Evolutionary conservation across 2,797 vertebrate species (phyloP).

Genomic region (Coregonus sp.): DNA sequence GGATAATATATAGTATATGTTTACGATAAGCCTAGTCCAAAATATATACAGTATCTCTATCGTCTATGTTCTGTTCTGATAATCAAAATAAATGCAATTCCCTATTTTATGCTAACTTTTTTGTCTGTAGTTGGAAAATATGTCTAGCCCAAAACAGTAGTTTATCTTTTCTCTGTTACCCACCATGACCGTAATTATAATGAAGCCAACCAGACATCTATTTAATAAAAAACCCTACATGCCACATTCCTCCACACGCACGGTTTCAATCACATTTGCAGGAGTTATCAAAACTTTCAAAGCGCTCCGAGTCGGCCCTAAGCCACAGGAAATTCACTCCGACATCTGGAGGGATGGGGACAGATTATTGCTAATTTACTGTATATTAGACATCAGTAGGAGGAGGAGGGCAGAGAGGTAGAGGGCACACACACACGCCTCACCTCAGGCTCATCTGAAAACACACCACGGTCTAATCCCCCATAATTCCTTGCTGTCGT

Average conservation of each 20-base stretch:
- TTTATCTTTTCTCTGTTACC: background rate
- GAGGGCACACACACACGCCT: constrained; percentile 48
- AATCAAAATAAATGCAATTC: background rate
- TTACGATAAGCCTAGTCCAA: background rate
- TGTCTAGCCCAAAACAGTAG: background rate
- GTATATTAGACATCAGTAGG: constrained; percentile 80
- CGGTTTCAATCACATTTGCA: constrained; percentile 76
- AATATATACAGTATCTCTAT: background rate
- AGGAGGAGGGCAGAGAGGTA: constrained; percentile 10
- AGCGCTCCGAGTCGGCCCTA: constrained; percentile 76
- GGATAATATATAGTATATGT: constrained; percentile 38
- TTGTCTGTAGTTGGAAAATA: background rate
- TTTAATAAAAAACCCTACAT: constrained; percentile 17
- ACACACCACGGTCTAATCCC: constrained; percentile 76
- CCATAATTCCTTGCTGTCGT: constrained; percentile 69
- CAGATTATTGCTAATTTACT: constrained; percentile 83
- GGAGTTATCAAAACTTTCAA: constrained; percentile 83
- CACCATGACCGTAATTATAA: background rate
- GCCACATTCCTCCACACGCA: constrained; percentile 74
- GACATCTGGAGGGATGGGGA: constrained; percentile 82
- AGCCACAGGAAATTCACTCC: constrained; percentile 83
- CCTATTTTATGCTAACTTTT: background rate
- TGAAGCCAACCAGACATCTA: background rate
- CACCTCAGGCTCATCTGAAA: constrained; percentile 67
- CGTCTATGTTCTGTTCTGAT: background rate